phyloP scores from a whole-genome alignment of 2,113 vertebrate species.

The Daphoenositta chrysoptera region DNA sequence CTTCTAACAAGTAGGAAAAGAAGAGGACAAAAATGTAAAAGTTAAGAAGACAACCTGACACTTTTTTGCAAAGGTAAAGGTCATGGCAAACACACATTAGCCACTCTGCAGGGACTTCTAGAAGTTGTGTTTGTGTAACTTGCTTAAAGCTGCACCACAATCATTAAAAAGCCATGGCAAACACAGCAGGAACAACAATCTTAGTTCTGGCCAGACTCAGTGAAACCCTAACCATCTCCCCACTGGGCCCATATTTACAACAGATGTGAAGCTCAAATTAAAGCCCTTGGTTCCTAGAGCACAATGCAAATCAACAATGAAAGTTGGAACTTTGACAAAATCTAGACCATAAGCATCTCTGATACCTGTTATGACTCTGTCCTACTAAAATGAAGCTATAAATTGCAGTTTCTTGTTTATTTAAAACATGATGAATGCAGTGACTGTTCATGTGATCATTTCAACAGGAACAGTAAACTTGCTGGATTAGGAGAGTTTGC shows the following conservation, averaged over 20 bases:
- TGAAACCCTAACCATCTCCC: not conserved
- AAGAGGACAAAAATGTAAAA: not conserved
- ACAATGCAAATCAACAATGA: not conserved
- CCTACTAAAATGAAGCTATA: not conserved
- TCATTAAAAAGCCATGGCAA: not conserved
- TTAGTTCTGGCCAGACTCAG: not conserved
- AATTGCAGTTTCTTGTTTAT: not conserved
- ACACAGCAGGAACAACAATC: not conserved
- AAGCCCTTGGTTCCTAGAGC: not conserved
- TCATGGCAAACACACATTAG: not conserved
- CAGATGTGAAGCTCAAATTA: not conserved
- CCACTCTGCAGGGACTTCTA: not conserved
- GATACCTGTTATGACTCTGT: not conserved
- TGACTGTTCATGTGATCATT: not conserved
- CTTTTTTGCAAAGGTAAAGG: not conserved
- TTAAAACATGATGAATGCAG: not conserved
- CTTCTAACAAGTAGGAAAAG: not conserved
- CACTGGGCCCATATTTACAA: fast-evolving
- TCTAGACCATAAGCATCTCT: not conserved
- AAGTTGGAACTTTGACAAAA: not conserved
- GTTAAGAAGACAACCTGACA: not conserved
- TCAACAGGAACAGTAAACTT: not conserved
- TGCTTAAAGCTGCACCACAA: not conserved
- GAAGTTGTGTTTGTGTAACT: not conserved
- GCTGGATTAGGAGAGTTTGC: not conserved